Evolutionary conservation across 2,797 vertebrate genomes (phyloP), one percentile per base, ranked within the genome.

Genomic region (Leptoclinus maculatus): DNA sequence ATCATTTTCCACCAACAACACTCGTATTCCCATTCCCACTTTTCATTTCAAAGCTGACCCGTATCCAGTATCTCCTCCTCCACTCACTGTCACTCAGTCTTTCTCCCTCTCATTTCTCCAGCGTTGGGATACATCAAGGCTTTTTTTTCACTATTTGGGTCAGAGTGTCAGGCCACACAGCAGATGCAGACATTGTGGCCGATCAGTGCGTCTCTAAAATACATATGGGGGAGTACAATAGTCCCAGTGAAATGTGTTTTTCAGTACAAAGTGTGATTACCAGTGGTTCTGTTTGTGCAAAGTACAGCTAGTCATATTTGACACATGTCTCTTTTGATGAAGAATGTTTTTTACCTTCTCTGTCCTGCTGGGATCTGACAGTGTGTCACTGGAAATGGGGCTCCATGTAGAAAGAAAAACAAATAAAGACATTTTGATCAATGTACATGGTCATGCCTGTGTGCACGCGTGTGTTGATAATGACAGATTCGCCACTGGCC

Each of bases 1-100:
- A 14, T 53, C 19, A n/a, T n/a, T 60, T 71, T 70, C 43, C 58
- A 45, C 43, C 17, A 66, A 59, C n/a, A 23, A 3, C 0, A 39
- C 5, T 16, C 3, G 29, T 57, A 21, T 66, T 60, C 2, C 39
- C n/a, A 14, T 68, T 49, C 17, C n/a, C 74, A 25, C 14, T 49
- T 74, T 39, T 60, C 10, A 75, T 78, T 71, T 82, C n/a, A 69
- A 54, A 66, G n/a, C 49, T 29, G 21, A 43, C 10, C 45, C 25
- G 23, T 43, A 39, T 56, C 11, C 59, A 56, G 16, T 45, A 12
- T 34, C 17, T 70, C 12, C 51, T 70, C 7, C 43, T 70, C 25
- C 25, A 10, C 43, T 32, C 41, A 27, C 32, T 56, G 16, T 43
- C 39, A 17, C 32, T 57, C 39, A 41, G 23, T 45, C 67, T 73